phyloP scores from a whole-genome alignment of 2,797 vertebrate genomes.

The Rhynchotus rufescens region DNA sequence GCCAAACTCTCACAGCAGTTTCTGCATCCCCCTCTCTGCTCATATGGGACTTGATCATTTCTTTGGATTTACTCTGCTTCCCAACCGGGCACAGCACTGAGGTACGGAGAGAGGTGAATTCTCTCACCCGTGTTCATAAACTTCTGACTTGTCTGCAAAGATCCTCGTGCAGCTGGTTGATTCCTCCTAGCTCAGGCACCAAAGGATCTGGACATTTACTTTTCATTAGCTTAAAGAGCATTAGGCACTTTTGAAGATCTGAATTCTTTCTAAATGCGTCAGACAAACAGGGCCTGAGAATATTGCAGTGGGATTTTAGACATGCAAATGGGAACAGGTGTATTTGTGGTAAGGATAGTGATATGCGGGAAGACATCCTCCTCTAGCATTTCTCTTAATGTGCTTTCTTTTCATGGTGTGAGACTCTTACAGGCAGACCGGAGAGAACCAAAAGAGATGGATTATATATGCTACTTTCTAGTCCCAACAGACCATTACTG shows the following conservation, averaged over 20 bases:
- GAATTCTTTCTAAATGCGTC: background rate
- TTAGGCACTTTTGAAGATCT: background rate
- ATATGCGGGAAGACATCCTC: background rate
- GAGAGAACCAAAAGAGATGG: slow-evolving; percentile 17
- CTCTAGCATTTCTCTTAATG: background rate
- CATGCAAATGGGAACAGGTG: background rate
- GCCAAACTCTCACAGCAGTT: background rate
- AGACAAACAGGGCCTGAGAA: background rate
- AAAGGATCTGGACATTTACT: background rate
- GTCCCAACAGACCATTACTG: slow-evolving; percentile 4
- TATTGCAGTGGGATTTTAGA: background rate
- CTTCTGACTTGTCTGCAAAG: background rate
- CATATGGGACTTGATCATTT: background rate
- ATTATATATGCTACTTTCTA: background rate
- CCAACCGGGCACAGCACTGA: background rate
- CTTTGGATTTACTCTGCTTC: slow-evolving; percentile 8
- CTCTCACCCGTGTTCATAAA: background rate
- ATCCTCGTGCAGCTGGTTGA: background rate
- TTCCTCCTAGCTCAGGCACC: too few species aligned
- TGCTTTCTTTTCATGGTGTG: background rate
- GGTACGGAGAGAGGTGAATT: background rate
- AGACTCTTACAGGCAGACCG: background rate
- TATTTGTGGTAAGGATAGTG: background rate
- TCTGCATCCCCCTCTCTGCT: background rate
- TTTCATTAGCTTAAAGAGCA: background rate